Conservation (phyloP, 2,113 vertebrate genomes). For the Tragelaphus strepsiceros region DNA sequence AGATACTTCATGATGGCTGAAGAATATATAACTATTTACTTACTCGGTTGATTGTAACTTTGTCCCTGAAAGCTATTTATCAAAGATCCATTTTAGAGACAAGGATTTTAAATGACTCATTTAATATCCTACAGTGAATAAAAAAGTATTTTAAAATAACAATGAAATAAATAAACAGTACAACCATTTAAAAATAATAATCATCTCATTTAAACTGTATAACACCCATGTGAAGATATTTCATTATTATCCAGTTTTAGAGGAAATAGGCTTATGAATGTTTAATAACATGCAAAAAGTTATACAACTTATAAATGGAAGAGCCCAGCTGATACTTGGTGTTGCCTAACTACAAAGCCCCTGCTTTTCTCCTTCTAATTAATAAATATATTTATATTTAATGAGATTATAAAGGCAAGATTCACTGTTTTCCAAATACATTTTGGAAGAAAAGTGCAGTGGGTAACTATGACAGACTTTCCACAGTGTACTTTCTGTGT, state of each 20-base stretch:
- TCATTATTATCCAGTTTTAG: neutral
- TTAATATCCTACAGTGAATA: neutral
- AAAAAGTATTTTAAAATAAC: neutral
- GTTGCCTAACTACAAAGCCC: neutral
- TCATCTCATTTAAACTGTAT: neutral
- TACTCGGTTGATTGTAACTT: neutral
- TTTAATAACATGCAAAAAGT: neutral
- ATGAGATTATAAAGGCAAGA: slow-evolving; percentile 12
- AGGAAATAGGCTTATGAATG: neutral
- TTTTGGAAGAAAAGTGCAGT: neutral
- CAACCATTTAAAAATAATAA: neutral
- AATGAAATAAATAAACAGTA: neutral
- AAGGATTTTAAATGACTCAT: neutral
- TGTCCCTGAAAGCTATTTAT: neutral
- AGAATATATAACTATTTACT: neutral
- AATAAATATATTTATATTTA: neutral
- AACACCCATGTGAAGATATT: neutral
- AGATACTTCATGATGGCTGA: neutral
- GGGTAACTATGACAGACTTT: neutral
- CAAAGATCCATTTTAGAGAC: neutral
- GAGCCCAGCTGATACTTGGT: neutral
- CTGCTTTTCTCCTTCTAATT: neutral
- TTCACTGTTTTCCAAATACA: neutral
- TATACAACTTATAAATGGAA: neutral
- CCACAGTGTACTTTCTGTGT: neutral